Conservation (phyloP, 2,797 vertebrate species). For the Fratercula arctica region DNA sequence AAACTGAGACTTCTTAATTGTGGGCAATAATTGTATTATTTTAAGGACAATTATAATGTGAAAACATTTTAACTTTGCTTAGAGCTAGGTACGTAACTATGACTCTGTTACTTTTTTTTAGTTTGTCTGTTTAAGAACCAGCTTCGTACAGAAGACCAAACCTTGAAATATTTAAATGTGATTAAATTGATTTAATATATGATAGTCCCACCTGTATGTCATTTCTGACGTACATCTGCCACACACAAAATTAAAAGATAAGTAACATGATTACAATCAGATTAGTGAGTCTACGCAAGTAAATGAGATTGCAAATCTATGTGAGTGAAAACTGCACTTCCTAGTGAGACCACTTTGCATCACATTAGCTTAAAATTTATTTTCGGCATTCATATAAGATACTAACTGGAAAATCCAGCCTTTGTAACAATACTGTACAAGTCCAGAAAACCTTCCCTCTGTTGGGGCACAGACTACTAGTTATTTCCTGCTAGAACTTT, state of each 20-base stretch:
- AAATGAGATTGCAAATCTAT: constrained; percentile 66
- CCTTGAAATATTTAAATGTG: constrained; percentile 62
- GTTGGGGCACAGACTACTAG: neutral
- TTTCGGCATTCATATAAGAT: constrained; percentile 39
- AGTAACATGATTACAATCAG: constrained; percentile 74
- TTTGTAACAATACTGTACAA: neutral
- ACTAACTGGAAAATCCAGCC: constrained; percentile 21
- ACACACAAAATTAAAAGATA: constrained; percentile 75
- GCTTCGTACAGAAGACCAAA: neutral
- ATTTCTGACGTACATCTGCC: constrained; percentile 69
- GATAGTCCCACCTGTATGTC: constrained; percentile 59
- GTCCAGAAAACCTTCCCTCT: neutral
- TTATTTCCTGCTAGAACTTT: constrained; percentile 17
- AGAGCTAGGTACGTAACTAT: neutral
- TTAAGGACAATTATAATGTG: neutral
- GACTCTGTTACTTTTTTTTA: neutral
- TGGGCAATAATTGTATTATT: neutral
- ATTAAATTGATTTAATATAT: constrained; percentile 68
- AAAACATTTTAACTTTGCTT: neutral
- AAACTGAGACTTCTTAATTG: neutral
- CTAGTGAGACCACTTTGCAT: constrained; percentile 66
- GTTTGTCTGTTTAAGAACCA: neutral
- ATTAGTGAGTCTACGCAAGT: constrained; percentile 69
- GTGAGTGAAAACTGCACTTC: constrained; percentile 57
- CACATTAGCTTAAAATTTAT: constrained; percentile 68